Base-by-base conservation (phyloP, 37 sponge, comb jelly and placozoan genomes). In the Sycon ciliatum region DNA sequence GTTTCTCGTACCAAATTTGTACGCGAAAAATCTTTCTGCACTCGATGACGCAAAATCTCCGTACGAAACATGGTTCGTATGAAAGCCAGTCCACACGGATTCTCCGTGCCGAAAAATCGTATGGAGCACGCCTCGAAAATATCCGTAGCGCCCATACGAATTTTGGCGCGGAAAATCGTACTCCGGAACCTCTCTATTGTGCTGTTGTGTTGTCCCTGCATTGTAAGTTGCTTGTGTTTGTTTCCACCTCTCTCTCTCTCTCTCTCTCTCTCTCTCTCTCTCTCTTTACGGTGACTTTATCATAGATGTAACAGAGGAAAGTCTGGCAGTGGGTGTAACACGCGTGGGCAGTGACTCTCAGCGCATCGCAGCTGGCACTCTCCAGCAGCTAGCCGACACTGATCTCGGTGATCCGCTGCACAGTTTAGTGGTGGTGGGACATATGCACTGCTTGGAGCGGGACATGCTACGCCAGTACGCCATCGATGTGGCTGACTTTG, bases 391-490 rank as follows among this genome's bases (percentile, higher is more conserved):
- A 70, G 56, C 30, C n/a, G 26, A 55, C 24, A 76, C 57, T 69
- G 87, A 85, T 36, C 28, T 95, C 30, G 98, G 98, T 0, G 65
- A 68, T 3, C 92, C 98, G 6, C 89, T 95, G 7, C 98, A 95
- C 65, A 87, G 86, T 9, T 70, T 95, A 36, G 79, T 88, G n/a
- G 79, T 95, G 24, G 78, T 82, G 16, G 98, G 92, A 22, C 73
- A 78, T 32, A 54, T 81, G 32, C 98, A 95, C 74, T 82, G 82
- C 0, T 38, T 95, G 57, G 98, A 95, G 73, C 74, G 79, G 29
- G 89, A 85, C 32, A 91, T 95, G 89, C 57, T 95, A 0, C 39
- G 54, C 27, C 56, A 78, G 34, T 82, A 71, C 32, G 77, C 83
- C 54, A 35, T 81, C 2, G 67, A 79, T n/a, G 46, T 37, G 24